Conservation (phyloP, 2,888 invertebrate genomes). For the Vandiemenella viatica region DNA sequence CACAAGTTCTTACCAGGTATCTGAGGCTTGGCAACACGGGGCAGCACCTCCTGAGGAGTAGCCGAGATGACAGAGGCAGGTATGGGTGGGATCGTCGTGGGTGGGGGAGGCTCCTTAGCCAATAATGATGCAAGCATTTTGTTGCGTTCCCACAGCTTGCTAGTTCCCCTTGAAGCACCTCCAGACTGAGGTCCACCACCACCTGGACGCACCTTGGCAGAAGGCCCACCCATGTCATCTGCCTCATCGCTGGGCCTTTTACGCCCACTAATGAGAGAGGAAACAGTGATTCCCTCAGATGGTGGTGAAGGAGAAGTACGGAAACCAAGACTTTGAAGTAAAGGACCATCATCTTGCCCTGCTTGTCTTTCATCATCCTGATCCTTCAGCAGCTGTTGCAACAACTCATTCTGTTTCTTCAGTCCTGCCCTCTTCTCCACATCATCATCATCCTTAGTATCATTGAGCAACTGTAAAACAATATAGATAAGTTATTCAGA, state of each 20-base stretch:
- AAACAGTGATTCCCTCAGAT: conserved; percentile 21
- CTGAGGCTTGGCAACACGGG: conserved; percentile 24
- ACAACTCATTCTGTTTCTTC: conserved; percentile 44
- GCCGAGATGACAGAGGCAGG: conserved; percentile 47
- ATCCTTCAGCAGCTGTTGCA: conserved; percentile 41
- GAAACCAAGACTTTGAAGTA: conserved; percentile 41
- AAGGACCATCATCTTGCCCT: conserved; percentile 19
- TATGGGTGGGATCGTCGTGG: conserved; percentile 45
- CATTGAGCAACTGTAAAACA: conserved; percentile 53
- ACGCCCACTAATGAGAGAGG: conserved; percentile 26
- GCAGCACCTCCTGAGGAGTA: conserved; percentile 53
- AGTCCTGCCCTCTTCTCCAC: conserved; percentile 29
- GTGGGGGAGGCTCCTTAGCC: conserved; percentile 54
- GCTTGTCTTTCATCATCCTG: conserved; percentile 12
- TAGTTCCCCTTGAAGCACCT: conserved; percentile 26
- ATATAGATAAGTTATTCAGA: not conserved
- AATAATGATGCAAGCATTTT: conserved; percentile 71
- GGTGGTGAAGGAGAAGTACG: conserved; percentile 36
- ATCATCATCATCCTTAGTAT: conserved; percentile 47
- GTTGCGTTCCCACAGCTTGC: conserved; percentile 66
- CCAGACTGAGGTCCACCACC: not conserved
- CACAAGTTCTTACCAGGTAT: conserved; percentile 15
- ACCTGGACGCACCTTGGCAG: conserved; percentile 14
- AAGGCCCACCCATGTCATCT: conserved; percentile 31
- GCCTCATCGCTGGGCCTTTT: conserved; percentile 49